Evolutionary conservation across 2,888 invertebrate species (phyloP).

Genomic region (Cheiracanthium punctorium): DNA sequence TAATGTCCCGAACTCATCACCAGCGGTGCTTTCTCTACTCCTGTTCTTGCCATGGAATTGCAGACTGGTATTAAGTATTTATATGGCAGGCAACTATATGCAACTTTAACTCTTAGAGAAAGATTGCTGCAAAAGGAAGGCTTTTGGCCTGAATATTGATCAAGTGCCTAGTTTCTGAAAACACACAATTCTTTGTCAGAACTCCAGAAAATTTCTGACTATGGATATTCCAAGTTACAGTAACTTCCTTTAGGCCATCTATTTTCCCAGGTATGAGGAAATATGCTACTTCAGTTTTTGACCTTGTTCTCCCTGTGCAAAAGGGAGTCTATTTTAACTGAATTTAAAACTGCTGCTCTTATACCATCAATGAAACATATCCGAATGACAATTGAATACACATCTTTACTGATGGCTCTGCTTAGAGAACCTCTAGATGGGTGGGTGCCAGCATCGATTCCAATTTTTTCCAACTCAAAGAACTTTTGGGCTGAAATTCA

Average conservation of each 20-base stretch:
- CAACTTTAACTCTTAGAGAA: background rate
- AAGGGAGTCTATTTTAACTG: background rate
- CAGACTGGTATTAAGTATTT: conserved; percentile 2
- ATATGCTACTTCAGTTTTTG: background rate
- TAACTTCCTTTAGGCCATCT: background rate
- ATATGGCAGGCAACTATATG: background rate
- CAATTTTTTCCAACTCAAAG: conserved; percentile 8
- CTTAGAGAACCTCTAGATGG: background rate
- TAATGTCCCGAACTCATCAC: background rate
- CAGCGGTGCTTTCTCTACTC: background rate
- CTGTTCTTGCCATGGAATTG: conserved; percentile 1
- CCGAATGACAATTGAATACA: background rate
- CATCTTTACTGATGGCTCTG: background rate
- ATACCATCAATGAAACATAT: too few relatives aligned
- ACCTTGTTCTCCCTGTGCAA: background rate
- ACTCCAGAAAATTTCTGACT: background rate
- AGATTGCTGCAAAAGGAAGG: background rate
- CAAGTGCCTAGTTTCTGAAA: background rate
- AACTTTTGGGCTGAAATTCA: background rate
- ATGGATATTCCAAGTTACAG: background rate
- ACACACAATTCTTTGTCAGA: background rate
- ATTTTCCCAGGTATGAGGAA: background rate
- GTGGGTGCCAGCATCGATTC: background rate
- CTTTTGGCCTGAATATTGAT: background rate
- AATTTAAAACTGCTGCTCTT: background rate